phyloP scores from a whole-genome alignment of 2,113 vertebrate genomes.

The Urocynchramus pylzowi region DNA sequence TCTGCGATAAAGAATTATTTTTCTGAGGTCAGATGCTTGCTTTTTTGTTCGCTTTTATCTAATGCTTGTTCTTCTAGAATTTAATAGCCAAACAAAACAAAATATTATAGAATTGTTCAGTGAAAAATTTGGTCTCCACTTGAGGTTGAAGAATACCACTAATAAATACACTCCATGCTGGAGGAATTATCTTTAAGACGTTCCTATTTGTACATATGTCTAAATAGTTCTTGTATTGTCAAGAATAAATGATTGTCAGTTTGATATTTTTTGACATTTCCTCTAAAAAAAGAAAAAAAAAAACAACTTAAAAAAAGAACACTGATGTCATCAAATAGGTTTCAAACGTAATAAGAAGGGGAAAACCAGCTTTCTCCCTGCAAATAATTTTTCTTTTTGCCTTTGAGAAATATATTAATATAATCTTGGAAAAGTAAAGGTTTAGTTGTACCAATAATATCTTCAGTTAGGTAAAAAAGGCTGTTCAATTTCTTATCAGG shows the following conservation, averaged over 20 bases:
- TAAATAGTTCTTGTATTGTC: neutral
- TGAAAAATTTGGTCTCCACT: neutral
- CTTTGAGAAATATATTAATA: neutral
- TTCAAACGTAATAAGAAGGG: neutral
- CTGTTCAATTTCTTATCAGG: neutral
- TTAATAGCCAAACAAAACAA: neutral
- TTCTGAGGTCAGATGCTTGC: accelerated
- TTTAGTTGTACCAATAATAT: neutral
- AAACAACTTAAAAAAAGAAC: neutral
- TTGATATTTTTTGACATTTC: neutral
- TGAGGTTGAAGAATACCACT: neutral
- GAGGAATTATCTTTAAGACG: neutral
- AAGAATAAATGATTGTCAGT: accelerated
- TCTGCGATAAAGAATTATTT: neutral
- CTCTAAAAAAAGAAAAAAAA: neutral
- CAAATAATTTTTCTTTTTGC: neutral
- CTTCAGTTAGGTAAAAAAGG: neutral
- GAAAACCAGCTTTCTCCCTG: neutral
- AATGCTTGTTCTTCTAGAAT: neutral
- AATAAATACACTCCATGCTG: neutral
- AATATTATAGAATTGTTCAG: neutral
- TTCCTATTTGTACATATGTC: neutral
- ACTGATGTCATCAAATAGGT: neutral
- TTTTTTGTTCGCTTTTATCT: neutral
- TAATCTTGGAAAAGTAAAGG: neutral